These are phyloP conservation scores for Sphaeridia pumilis DNA, from an alignment of 2,888 invertebrate genomes.

Conservation along the genomic window DNA sequence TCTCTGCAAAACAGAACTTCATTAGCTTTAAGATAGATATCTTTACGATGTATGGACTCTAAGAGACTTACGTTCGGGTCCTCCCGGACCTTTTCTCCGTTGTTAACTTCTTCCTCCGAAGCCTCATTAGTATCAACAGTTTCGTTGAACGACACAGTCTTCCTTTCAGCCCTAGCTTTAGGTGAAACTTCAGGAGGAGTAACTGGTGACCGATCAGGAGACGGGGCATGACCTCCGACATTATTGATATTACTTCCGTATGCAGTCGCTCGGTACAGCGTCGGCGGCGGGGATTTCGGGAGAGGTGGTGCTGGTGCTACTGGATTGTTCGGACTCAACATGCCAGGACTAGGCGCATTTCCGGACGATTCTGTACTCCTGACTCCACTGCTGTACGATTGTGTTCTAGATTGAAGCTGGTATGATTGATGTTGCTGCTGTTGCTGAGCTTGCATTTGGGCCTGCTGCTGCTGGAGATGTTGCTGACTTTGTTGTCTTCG, in stretches of 20 bases:
- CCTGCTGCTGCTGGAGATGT: slow-evolving; percentile 32
- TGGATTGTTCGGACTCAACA: slow-evolving; percentile 21
- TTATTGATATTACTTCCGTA: background rate
- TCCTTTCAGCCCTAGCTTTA: slow-evolving; percentile 32
- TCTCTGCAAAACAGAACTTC: slow-evolving; percentile 12
- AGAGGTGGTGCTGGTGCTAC: slow-evolving; percentile 31
- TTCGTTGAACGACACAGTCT: slow-evolving; percentile 34
- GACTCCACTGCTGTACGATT: slow-evolving; percentile 25
- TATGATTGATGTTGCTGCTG: slow-evolving; percentile 37
- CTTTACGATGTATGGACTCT: too few species aligned
- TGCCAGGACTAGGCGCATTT: slow-evolving; percentile 8
- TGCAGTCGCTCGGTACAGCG: background rate
- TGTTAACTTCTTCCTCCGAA: slow-evolving; percentile 40
- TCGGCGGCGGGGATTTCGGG: slow-evolving; percentile 33
- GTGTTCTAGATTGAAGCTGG: slow-evolving; percentile 38
- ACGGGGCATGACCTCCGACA: slow-evolving; percentile 5
- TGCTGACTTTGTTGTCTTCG: slow-evolving; percentile 39
- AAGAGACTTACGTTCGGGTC: slow-evolving; percentile 67
- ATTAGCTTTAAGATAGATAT: too few species aligned
- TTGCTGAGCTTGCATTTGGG: slow-evolving; percentile 25
- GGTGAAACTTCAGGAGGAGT: slow-evolving; percentile 38
- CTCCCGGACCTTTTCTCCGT: slow-evolving; percentile 51
- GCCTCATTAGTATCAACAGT: slow-evolving; percentile 47
- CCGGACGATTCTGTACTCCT: too few species aligned
- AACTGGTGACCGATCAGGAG: slow-evolving; percentile 36